These are phyloP conservation scores for Dexiosoma caninum DNA, from an alignment of 2,888 invertebrate species.

Conservation along the genomic window DNA sequence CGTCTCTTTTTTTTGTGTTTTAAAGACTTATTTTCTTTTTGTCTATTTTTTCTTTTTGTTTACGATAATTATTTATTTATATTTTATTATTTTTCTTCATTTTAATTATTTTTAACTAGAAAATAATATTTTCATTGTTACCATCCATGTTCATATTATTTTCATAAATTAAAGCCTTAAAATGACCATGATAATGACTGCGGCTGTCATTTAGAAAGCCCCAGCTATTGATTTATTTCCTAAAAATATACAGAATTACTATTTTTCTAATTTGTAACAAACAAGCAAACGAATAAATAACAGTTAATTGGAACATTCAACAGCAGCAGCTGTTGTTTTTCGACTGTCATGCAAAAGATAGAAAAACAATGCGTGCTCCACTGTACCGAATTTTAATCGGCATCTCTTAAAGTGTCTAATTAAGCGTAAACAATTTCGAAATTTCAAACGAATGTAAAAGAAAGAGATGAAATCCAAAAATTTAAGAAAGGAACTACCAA, in stretches of 20 bases:
- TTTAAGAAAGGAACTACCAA: background rate
- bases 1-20: too few species aligned
- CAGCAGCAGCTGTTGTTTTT: background rate
- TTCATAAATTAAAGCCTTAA: too few species aligned
- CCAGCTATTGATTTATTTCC: background rate
- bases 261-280: too few species aligned
- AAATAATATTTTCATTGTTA: too few species aligned
- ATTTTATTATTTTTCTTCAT: too few species aligned
- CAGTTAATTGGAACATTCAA: background rate
- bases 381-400: background rate
- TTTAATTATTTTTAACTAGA: too few species aligned
- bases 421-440: slow-evolving; percentile 2
- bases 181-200: background rate
- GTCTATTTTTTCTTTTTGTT: too few species aligned
- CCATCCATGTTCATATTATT: too few species aligned
- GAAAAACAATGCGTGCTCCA: background rate
- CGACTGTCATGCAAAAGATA: background rate
- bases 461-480: background rate
- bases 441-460: background rate
- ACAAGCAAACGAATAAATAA: background rate
- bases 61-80: too few species aligned
- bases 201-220: background rate
- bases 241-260: too few species aligned
- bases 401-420: background rate
- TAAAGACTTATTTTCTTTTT: too few species aligned